Conservation (phyloP, 1,140 invertebrate genomes). For the Papilio polyxenes region DNA sequence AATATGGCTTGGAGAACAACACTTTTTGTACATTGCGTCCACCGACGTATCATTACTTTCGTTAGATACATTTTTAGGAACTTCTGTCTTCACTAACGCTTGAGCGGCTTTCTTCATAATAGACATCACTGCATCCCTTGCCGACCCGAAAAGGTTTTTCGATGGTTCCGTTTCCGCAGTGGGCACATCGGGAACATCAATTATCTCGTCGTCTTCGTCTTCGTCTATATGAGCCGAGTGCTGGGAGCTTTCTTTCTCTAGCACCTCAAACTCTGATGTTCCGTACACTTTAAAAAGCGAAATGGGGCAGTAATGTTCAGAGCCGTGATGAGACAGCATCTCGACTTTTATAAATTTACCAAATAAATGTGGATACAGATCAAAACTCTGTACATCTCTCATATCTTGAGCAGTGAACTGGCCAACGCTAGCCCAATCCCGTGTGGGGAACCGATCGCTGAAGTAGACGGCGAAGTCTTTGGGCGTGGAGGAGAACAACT, state of each 20-base stretch:
- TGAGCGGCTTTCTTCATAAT: conserved; percentile 94
- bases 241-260: conserved; percentile 87
- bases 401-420: conserved; percentile 93
- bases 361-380: conserved; percentile 89
- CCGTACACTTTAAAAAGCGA: conserved; percentile 95
- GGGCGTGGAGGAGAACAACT: conserved; percentile 98
- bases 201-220: conserved; percentile 84
- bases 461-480: conserved; percentile 93
- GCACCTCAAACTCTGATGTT: conserved; percentile 93
- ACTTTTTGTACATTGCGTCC: conserved; percentile 79
- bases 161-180: conserved; percentile 75
- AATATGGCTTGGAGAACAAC: conserved; percentile 84
- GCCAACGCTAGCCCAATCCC: conserved; percentile 95
- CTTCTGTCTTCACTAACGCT: conserved; percentile 86
- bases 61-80: conserved; percentile 79
- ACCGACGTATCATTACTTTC: conserved; percentile 71
- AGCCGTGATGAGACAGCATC: conserved; percentile 95
- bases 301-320: conserved; percentile 98
- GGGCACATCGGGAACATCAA: conserved; percentile 76
- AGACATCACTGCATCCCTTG: conserved; percentile 91
- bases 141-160: conserved; percentile 90
- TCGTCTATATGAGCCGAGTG: conserved; percentile 83
- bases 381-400: conserved; percentile 93
- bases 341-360: conserved; percentile 97
- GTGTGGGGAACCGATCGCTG: conserved; percentile 94